Base-by-base conservation (phyloP, 23 tunicate species). In the Diplosoma virens region DNA sequence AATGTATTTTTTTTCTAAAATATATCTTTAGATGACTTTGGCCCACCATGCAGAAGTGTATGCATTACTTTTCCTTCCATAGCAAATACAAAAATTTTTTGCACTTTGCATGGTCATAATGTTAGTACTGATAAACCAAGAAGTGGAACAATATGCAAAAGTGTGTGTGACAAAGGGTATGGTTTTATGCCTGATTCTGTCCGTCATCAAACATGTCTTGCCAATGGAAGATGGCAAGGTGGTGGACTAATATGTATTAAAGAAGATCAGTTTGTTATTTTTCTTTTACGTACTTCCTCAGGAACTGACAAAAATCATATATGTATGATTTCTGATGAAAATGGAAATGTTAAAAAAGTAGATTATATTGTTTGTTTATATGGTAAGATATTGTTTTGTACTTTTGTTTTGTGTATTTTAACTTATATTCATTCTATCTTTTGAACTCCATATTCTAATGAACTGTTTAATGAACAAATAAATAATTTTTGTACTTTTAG, bases 191-290 rank as follows among this genome's bases (percentile, higher is more conserved):
- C 75, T 22, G 75, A 54, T 3, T 68, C 75, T 24, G 5, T 9
- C 30, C 35, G 53, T 4, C 6, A 18, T 3, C 52, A 54, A 18
- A 11, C 6, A 21, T 68, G 75, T 25, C 6, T 20, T 16, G 58
- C 75, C 21, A n/a, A 30, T 17, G 86, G 79, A 1, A 58, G 3
- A 0, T 81, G 86, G 86, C 33, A 79, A 6, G 86, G 79, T 1
- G 59, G 58, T 21, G 68, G 24, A 7, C 16, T 72, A 31, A 75
- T 5, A 59, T 81, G 86, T 28, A 6, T 25, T 33, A 22, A n/a
- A 21, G 79, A 59, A 30, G 33, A 32, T 20, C 86, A 81, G 71
- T 81, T 81, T 59, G 50, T 59, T 21, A 37, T 81, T 21, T 72
- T 81, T 37, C 32, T 81, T 2, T 9, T 5, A 16, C 53, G 75